Evolutionary conservation across 2,888 invertebrate species (phyloP).

Genomic region (Eupithecia tripunctaria): DNA sequence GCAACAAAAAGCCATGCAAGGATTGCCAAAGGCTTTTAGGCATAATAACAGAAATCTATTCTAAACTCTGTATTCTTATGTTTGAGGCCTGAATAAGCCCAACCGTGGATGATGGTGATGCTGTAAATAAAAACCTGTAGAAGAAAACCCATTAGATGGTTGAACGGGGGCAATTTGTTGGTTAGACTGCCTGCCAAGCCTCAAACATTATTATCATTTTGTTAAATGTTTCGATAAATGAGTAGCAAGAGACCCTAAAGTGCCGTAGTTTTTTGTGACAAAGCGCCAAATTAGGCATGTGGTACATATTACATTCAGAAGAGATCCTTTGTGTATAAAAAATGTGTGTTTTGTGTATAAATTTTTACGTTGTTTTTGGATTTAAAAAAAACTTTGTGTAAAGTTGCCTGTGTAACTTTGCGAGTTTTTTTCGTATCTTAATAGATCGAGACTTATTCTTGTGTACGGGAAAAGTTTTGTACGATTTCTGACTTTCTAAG

Average conservation of each 20-base stretch:
- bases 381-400: neutral
- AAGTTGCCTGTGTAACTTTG: neutral
- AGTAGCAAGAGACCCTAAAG: neutral
- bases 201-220: slow-evolving; percentile 8
- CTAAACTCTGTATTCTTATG: too few relatives aligned
- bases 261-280: neutral
- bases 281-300: neutral
- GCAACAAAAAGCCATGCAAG: too few relatives aligned
- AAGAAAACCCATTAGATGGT: slow-evolving; percentile 2
- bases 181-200: neutral
- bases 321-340: neutral
- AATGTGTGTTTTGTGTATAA: neutral
- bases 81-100: neutral
- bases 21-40: too few relatives aligned
- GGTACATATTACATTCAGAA: neutral
- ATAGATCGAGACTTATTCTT: too few relatives aligned
- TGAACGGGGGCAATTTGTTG: neutral
- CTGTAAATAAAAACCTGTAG: neutral
- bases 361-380: neutral
- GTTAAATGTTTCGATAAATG: slow-evolving; percentile 12
- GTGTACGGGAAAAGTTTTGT: too few relatives aligned
- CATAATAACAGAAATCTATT: too few relatives aligned
- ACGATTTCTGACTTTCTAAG: too few relatives aligned
- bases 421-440: neutral
- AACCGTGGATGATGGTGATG: neutral